Conservation (phyloP, 2,888 invertebrate species). For the Lithodes maja region DNA sequence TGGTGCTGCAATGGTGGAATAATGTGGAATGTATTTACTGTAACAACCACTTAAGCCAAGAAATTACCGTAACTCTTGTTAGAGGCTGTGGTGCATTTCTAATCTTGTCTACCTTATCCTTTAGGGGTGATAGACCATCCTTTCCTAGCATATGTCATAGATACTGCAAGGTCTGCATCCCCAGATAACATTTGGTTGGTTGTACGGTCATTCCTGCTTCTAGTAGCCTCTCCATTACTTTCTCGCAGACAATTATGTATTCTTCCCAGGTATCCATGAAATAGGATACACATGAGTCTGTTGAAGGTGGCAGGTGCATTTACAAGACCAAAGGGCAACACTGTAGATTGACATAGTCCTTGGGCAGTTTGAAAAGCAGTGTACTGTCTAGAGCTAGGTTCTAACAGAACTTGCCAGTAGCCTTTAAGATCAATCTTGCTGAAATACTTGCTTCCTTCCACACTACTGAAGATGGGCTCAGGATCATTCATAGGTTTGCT, state of each 20-base stretch:
- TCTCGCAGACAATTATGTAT: neutral
- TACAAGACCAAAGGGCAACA: neutral
- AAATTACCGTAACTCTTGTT: no score
- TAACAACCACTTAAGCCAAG: no score
- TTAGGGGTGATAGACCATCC: no score
- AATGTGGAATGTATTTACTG: no score
- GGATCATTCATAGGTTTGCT: slow-evolving; percentile 11
- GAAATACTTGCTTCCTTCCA: neutral
- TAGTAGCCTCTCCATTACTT: neutral
- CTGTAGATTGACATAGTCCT: slow-evolving; percentile 6
- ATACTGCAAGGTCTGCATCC: no score
- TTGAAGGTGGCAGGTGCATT: slow-evolving; percentile 25
- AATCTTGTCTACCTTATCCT: no score
- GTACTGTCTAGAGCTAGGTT: neutral
- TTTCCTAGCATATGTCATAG: no score
- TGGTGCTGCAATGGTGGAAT: no score
- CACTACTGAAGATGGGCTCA: neutral
- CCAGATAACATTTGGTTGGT: no score
- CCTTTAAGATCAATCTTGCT: slow-evolving; percentile 2
- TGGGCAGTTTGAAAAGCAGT: neutral
- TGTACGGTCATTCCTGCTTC: no score
- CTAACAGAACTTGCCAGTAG: neutral
- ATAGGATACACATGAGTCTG: neutral
- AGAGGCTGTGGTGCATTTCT: no score
- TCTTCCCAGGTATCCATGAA: neutral